These are phyloP conservation scores for Pedicia rivosa DNA, from an alignment of 2,888 invertebrate genomes.

Conservation along the genomic window DNA sequence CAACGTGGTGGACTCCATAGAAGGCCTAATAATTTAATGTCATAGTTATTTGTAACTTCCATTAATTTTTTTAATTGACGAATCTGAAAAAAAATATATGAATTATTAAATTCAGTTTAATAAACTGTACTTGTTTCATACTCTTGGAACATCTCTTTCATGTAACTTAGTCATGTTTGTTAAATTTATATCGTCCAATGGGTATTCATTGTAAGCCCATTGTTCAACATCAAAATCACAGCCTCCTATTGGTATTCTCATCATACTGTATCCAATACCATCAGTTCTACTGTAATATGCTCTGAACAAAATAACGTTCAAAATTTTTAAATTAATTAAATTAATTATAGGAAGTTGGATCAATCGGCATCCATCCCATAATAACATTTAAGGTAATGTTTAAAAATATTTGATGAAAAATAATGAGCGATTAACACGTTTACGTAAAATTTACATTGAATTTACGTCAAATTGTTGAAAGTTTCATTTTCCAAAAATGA, in stretches of 20 bases:
- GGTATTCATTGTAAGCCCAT: constrained; percentile 61
- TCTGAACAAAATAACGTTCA: no score
- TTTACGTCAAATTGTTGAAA: no score
- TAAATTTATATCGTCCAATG: constrained; percentile 41
- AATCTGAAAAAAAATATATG: constrained; percentile 10
- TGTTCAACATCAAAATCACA: constrained; percentile 68
- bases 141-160: constrained; percentile 20
- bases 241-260: constrained; percentile 71
- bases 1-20: constrained; percentile 52
- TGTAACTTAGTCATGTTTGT: constrained; percentile 37
- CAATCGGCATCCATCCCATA: no score
- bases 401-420: no score
- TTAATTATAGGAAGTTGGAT: no score
- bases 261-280: constrained; percentile 65
- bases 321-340: no score
- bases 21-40: constrained; percentile 21
- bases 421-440: no score
- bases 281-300: constrained; percentile 13
- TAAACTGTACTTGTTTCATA: constrained; percentile 1
- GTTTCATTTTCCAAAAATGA: no score
- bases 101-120: background rate
- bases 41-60: constrained; percentile 17
- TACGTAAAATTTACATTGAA: no score
- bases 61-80: constrained; percentile 22
- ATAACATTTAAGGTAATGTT: no score